These are phyloP conservation scores for Eristalis arbustorum DNA, from an alignment of 2,888 invertebrate genomes.

Conservation along the genomic window DNA sequence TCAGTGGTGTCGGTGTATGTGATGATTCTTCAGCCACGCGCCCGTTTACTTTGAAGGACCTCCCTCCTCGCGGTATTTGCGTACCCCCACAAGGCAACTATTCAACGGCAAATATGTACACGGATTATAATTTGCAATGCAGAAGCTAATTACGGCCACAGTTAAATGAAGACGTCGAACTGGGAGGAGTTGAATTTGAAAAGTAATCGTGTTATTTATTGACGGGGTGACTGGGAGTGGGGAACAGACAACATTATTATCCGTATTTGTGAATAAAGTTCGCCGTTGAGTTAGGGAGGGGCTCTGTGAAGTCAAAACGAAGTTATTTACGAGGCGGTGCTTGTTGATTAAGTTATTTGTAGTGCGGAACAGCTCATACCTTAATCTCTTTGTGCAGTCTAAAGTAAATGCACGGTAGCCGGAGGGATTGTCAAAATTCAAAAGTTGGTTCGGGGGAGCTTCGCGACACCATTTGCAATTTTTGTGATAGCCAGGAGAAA, in stretches of 20 bases:
- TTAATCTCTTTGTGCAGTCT: too few relatives aligned
- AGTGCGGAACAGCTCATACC: too few relatives aligned
- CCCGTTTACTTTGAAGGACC: conserved; percentile 2
- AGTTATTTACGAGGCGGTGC: background rate
- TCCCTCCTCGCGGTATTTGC: conserved; percentile 24
- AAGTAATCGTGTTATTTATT: background rate
- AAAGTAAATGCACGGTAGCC: too few relatives aligned
- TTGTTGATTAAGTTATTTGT: background rate
- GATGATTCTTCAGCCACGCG: conserved; percentile 1
- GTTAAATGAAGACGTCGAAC: background rate
- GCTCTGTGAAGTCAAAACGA: background rate
- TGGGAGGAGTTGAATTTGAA: background rate
- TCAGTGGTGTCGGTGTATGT: background rate
- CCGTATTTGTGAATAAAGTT: background rate
- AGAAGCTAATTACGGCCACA: conserved; percentile 8
- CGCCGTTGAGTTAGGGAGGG: background rate
- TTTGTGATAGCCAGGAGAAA: too few relatives aligned
- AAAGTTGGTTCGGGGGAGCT: too few relatives aligned
- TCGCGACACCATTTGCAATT: too few relatives aligned
- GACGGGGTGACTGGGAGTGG: background rate
- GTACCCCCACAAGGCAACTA: conserved; percentile 7
- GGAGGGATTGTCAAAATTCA: too few relatives aligned
- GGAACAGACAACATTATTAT: background rate
- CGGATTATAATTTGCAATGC: conserved; percentile 30
- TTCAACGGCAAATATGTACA: conserved; percentile 8